Evolutionary conservation across 2,888 invertebrate species (phyloP), one percentile per base, ranked within the genome.

Genomic region (Diaperis boleti): DNA sequence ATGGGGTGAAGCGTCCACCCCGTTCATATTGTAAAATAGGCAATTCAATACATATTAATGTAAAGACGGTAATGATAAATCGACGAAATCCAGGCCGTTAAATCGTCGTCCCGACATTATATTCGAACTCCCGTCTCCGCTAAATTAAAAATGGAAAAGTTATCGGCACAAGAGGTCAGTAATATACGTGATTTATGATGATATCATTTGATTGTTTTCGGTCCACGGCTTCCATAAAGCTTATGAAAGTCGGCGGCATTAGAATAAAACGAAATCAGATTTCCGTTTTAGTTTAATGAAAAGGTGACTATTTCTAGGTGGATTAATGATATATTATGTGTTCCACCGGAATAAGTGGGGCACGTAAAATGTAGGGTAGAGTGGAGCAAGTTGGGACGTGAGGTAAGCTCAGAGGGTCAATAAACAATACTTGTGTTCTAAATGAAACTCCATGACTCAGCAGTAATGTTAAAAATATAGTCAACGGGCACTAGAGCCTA

Each of bases 131-230:
- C 39, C 39, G 39, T 18, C 42, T 10, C 11, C 11, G 8, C 49
- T 20, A 52, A 52, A 52, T 52, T 52, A 52, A 52, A 52, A 52
- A 52, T 52, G 50, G 49, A 35, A 39, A 50, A 50, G 37, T 37
- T 35, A 37, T 50, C 52, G 26, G 22, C 10, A 14, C 13, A 50
- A 35, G 22, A 52, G 37, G 18, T 39, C 49, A 35, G 52, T 37
- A 52, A 49, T 49, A 52, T 39, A 14, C n/a, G 29, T 54, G 42
- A 54, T 54, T 54, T 54, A 52, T 49, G 35, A 37, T 37, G 50
- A 39, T 39, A 52, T 39, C 52, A 35, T 50, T 50, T 50, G 50
- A 50, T 50, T 50, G 35, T 35, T 35, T 50, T 50, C 35, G 39
- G 49, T 35, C 49, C 26, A 45, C 26, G 11, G 45, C n/a, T 52